Conservation (phyloP, 2,113 vertebrate genomes). For the Cynopterus brachyotis region DNA sequence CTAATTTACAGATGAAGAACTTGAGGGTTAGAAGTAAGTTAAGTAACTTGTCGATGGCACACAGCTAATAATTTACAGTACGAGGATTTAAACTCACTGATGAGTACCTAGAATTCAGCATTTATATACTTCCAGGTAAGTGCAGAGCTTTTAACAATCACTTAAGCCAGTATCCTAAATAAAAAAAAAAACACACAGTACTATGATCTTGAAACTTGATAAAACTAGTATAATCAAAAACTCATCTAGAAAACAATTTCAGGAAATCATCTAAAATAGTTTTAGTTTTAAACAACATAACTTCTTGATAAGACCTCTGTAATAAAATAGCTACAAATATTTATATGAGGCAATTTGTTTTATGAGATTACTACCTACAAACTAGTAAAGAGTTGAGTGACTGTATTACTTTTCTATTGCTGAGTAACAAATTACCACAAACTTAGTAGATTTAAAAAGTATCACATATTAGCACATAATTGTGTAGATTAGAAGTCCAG, state of each 20-base stretch:
- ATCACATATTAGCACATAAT: not conserved
- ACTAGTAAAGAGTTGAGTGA: not conserved
- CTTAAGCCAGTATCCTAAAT: not conserved
- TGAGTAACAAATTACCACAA: not conserved
- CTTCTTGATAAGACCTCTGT: not conserved
- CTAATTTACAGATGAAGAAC: not conserved
- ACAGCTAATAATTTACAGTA: not conserved
- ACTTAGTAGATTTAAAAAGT: not conserved
- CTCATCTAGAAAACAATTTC: not conserved
- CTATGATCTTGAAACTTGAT: not conserved
- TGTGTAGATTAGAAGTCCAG: not conserved
- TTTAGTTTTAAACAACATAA: constrained; percentile 9
- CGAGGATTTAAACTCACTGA: not conserved
- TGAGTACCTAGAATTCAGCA: not conserved
- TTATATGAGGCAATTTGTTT: not conserved
- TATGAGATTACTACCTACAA: not conserved
- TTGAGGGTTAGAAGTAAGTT: not conserved
- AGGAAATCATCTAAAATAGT: constrained; percentile 17
- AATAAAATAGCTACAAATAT: constrained; percentile 30
- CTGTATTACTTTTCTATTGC: not conserved
- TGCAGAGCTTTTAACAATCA: not conserved
- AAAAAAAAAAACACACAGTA: not conserved
- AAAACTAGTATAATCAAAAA: not conserved
- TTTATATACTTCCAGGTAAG: not conserved
- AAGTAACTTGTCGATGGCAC: not conserved